These are phyloP conservation scores for Dasypus novemcinctus DNA, from an alignment of 2,113 vertebrate species.

Conservation along the genomic window DNA sequence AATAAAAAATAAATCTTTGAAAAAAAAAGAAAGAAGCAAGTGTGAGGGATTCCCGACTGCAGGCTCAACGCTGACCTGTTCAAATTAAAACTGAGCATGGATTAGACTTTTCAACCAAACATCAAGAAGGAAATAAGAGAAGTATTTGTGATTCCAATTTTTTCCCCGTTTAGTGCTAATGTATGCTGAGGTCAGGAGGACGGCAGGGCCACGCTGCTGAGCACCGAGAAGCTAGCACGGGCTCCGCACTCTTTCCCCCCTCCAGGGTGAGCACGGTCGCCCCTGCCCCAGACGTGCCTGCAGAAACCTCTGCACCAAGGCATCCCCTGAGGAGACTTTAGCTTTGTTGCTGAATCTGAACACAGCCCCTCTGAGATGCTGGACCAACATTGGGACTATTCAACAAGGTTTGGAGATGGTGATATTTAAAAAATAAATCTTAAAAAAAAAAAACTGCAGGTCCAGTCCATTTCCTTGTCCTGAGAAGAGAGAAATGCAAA, in stretches of 20 bases:
- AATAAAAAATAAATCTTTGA: too few species aligned
- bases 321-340: not conserved
- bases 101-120: not conserved
- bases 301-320: not conserved
- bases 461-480: too few species aligned
- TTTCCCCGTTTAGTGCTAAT: not conserved
- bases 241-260: not conserved
- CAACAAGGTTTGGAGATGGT: not conserved
- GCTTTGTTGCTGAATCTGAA: not conserved
- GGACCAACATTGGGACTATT: not conserved
- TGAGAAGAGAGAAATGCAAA: not conserved
- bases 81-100: not conserved
- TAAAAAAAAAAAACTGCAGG: not conserved
- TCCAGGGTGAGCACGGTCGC: accelerated
- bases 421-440: too few species aligned
- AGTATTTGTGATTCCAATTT: not conserved
- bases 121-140: not conserved
- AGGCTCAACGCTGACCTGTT: not conserved
- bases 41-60: accelerated
- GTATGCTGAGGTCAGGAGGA: not conserved
- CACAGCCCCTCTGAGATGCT: not conserved
- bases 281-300: not conserved
- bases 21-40: not conserved
- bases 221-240: not conserved
- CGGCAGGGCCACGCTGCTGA: too few species aligned